Conservation (phyloP, 2,797 vertebrate genomes). For the Oreochromis grahami region DNA sequence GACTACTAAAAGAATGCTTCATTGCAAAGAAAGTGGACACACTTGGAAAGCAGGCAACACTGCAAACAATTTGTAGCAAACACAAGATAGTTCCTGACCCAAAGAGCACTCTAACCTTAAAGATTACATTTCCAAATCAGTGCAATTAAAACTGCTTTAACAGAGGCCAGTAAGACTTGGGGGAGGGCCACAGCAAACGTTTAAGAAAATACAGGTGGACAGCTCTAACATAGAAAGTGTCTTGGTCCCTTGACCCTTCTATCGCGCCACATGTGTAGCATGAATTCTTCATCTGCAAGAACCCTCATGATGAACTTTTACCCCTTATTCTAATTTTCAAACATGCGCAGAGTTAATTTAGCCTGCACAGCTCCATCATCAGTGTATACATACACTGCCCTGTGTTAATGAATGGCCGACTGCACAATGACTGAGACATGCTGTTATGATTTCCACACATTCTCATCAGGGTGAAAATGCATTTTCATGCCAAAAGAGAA, state of each 20-base stretch:
- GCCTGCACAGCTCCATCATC: slow-evolving; percentile 5
- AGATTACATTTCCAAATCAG: slow-evolving; percentile 42
- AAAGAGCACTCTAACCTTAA: slow-evolving; percentile 21
- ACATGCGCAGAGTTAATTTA: neutral
- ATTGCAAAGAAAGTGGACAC: slow-evolving; percentile 5
- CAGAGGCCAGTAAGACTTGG: slow-evolving; percentile 42
- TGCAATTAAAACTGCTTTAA: slow-evolving; percentile 55
- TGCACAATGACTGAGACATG: neutral
- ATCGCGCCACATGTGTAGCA: slow-evolving; percentile 61
- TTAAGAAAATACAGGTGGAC: slow-evolving; percentile 78
- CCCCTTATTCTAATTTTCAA: slow-evolving; percentile 36
- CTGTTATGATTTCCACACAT: slow-evolving; percentile 52
- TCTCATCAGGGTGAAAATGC: slow-evolving; percentile 32
- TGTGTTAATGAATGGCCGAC: slow-evolving; percentile 44
- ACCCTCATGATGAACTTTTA: slow-evolving; percentile 60
- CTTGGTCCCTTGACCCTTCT: slow-evolving; percentile 40
- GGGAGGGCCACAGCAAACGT: slow-evolving; percentile 52
- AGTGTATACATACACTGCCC: slow-evolving; percentile 19
- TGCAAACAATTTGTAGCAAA: slow-evolving; percentile 27
- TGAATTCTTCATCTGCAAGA: slow-evolving; percentile 29
- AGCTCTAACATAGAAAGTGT: slow-evolving; percentile 56
- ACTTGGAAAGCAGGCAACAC: slow-evolving; percentile 14
- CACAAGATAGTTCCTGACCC: slow-evolving; percentile 33
- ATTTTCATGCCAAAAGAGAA: slow-evolving; percentile 4
- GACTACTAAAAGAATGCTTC: slow-evolving; percentile 1